Conservation (phyloP, 2,888 invertebrate species). For the Pandemis corylana region DNA sequence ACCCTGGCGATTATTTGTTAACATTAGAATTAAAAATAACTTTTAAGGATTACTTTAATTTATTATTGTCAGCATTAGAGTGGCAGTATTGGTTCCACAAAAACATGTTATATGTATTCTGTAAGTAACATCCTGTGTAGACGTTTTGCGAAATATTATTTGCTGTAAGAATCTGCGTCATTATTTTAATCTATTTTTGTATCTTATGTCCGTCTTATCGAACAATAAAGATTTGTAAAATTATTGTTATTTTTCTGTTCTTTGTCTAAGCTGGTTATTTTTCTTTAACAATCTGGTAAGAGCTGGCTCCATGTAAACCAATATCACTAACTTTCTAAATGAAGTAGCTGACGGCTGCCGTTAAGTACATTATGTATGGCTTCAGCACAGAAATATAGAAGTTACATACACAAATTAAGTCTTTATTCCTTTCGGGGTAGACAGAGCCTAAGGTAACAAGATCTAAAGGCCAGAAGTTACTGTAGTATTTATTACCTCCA, state of each 20-base stretch:
- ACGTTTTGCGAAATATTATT: conserved; percentile 50
- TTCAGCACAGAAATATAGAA: too few relatives aligned
- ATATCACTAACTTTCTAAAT: too few relatives aligned
- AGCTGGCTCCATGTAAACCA: neutral
- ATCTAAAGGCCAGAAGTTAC: too few relatives aligned
- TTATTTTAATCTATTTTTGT: conserved; percentile 79
- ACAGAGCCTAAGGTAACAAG: too few relatives aligned
- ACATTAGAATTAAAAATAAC: conserved; percentile 39
- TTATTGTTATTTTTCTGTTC: conserved; percentile 42
- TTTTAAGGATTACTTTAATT: conserved; percentile 40
- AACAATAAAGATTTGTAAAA: conserved; percentile 71
- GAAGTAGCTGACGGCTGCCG: too few relatives aligned
- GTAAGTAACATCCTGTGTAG: conserved; percentile 19
- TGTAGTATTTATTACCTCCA: too few relatives aligned
- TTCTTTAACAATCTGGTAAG: neutral
- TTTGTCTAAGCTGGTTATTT: neutral
- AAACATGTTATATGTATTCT: conserved; percentile 9
- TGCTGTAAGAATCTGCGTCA: conserved; percentile 64
- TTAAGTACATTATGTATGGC: too few relatives aligned
- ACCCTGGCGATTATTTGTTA: conserved; percentile 39
- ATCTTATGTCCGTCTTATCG: conserved; percentile 73
- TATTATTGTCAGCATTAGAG: conserved; percentile 35
- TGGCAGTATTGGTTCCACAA: conserved; percentile 35
- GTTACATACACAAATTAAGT: too few relatives aligned
- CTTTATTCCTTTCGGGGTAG: too few relatives aligned